phyloP scores from a whole-genome alignment of 1,140 invertebrate genomes.

The Dendroctonus valens region DNA sequence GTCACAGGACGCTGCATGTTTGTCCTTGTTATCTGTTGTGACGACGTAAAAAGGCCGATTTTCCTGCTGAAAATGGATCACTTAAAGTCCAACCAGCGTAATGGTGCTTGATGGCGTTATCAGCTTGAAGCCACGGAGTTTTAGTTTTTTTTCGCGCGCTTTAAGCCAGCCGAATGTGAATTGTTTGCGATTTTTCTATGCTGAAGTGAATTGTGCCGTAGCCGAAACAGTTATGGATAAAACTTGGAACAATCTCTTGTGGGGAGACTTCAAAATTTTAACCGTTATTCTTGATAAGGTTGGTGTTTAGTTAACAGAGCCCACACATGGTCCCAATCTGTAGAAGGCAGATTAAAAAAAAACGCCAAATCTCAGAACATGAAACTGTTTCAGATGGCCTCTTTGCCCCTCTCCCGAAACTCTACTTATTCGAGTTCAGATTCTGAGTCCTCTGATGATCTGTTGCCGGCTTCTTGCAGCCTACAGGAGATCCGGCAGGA shows the following conservation, averaged over 20 bases:
- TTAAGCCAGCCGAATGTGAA: too few relatives aligned
- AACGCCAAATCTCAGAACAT: too few relatives aligned
- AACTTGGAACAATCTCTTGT: not conserved
- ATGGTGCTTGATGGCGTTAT: too few relatives aligned
- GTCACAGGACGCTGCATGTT: slow-evolving; percentile 9
- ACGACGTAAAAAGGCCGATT: not conserved
- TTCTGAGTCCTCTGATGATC: slow-evolving; percentile 44
- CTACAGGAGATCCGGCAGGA: slow-evolving; percentile 64
- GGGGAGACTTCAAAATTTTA: slow-evolving; percentile 18
- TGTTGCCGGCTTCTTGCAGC: slow-evolving; percentile 46
- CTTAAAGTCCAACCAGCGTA: too few relatives aligned
- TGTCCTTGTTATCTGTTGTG: slow-evolving; percentile 8
- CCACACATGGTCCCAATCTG: not conserved
- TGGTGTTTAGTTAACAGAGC: not conserved
- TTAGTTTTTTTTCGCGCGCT: too few relatives aligned
- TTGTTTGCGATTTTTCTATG: not conserved
- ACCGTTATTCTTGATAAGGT: slow-evolving; percentile 28
- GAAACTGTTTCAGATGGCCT: slow-evolving; percentile 44
- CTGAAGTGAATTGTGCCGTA: too few relatives aligned
- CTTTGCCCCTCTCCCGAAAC: slow-evolving; percentile 45
- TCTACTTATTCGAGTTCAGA: slow-evolving; percentile 48
- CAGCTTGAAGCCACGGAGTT: too few relatives aligned
- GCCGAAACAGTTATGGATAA: too few relatives aligned
- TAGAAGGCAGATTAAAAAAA: too few relatives aligned
- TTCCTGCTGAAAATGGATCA: too few relatives aligned